Percentiles rank a stretch among this genome's conserved stretches.
phyloP scores from a whole-genome alignment of 2,888 invertebrate species.

The Bembecia ichneumoniformis region DNA sequence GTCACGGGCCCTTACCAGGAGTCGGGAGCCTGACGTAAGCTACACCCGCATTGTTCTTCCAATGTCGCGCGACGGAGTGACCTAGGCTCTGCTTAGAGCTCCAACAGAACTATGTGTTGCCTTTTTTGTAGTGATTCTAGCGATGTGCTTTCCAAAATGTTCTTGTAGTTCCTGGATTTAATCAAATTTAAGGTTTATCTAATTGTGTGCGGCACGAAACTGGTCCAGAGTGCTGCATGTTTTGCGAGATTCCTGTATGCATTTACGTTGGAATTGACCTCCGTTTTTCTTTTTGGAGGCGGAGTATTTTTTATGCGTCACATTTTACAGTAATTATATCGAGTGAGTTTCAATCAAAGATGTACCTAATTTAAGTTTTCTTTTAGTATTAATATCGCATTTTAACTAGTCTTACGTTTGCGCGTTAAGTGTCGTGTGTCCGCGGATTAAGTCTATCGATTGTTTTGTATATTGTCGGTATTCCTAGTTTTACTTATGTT shows the following conservation, averaged over 20 bases:
- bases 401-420: slow-evolving; percentile 71
- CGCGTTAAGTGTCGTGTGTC: slow-evolving; percentile 53
- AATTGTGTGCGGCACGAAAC: slow-evolving; percentile 20
- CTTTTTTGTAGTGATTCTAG: slow-evolving; percentile 21
- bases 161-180: slow-evolving; percentile 54
- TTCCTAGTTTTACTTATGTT: slow-evolving; percentile 40
- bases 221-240: slow-evolving; percentile 32
- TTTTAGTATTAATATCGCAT: slow-evolving; percentile 65
- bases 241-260: slow-evolving; percentile 43
- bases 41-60: slow-evolving; percentile 21
- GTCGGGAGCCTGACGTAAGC: slow-evolving; percentile 60
- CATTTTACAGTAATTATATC: slow-evolving; percentile 24
- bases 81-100: slow-evolving; percentile 30
- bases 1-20: slow-evolving; percentile 89
- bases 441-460: slow-evolving; percentile 50
- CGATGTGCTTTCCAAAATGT: slow-evolving; percentile 39
- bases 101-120: slow-evolving; percentile 33
- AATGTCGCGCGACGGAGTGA: slow-evolving; percentile 21
- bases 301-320: slow-evolving; percentile 44
- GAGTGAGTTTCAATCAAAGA: slow-evolving; percentile 71
- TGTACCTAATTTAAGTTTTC: slow-evolving; percentile 61
- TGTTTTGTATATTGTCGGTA: slow-evolving; percentile 63
- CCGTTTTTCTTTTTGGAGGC: slow-evolving; percentile 26
- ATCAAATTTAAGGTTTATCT: slow-evolving; percentile 14
- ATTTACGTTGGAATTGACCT: slow-evolving; percentile 60